These are phyloP conservation scores for Cochlearius cochlearius DNA, from an alignment of 2,113 vertebrate genomes.

Conservation along the genomic window DNA sequence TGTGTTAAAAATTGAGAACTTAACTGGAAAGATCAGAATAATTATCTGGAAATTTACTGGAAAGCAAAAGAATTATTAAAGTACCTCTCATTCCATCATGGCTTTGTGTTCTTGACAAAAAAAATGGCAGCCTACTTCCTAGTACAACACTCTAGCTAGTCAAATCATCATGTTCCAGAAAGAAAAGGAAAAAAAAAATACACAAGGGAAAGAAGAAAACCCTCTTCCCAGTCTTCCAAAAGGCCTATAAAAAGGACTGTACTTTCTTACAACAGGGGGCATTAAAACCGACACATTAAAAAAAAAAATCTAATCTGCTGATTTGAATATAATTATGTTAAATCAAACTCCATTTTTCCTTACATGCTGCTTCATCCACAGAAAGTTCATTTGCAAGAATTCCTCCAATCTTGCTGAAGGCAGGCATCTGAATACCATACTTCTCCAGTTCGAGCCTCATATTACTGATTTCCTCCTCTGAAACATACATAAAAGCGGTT, in stretches of 20 bases:
- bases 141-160: not conserved
- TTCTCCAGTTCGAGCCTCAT: conserved; percentile 97
- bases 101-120: not conserved
- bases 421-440: conserved; percentile 99
- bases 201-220: not conserved
- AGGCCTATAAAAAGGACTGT: not conserved
- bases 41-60: not conserved
- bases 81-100: not conserved
- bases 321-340: not conserved
- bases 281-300: not conserved
- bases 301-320: not conserved
- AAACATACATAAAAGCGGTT: not conserved
- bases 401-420: conserved; percentile 98
- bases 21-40: not conserved
- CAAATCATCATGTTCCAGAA: not conserved
- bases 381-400: conserved; percentile 97
- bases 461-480: conserved; percentile 98
- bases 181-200: not conserved
- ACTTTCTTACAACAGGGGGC: not conserved
- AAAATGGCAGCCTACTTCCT: not conserved
- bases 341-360: conserved; percentile 50
- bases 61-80: not conserved
- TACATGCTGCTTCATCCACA: conserved; percentile 95
- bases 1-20: not conserved
- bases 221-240: not conserved